Evolutionary conservation across 2,113 vertebrate genomes (phyloP).

Genomic region (Dicaeum eximium): DNA sequence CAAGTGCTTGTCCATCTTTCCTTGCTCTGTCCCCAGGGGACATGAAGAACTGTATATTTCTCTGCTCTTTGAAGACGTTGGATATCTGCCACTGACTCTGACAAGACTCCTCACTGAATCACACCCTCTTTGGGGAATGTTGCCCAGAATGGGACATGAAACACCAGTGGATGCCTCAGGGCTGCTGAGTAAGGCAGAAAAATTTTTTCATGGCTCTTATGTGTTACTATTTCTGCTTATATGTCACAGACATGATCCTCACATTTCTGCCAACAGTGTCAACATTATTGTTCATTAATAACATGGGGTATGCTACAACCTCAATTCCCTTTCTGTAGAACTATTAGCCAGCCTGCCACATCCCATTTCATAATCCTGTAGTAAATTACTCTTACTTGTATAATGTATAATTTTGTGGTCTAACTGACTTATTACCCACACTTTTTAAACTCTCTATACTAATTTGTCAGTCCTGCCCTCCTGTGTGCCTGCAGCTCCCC

Average conservation of each 20-base stretch:
- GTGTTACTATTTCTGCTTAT: background rate
- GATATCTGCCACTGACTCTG: background rate
- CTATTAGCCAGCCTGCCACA: background rate
- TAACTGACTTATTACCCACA: background rate
- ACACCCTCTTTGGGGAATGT: background rate
- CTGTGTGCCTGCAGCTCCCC: background rate
- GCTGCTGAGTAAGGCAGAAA: background rate
- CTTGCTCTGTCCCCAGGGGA: background rate
- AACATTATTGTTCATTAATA: background rate
- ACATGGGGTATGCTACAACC: background rate
- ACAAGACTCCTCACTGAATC: background rate
- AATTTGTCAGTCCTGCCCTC: background rate
- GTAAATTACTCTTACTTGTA: background rate
- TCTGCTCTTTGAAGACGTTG: background rate
- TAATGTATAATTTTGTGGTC: background rate
- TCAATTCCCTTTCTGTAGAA: background rate
- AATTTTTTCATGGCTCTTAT: background rate
- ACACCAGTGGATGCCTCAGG: background rate
- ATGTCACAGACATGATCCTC: background rate
- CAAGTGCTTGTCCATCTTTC: background rate
- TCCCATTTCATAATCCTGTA: background rate
- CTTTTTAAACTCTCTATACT: background rate
- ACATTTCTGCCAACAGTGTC: background rate
- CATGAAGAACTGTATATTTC: background rate
- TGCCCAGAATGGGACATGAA: background rate